These are phyloP conservation scores for Pseudochaenichthys georgianus DNA, from an alignment of 2,797 vertebrate species.

Conservation along the genomic window DNA sequence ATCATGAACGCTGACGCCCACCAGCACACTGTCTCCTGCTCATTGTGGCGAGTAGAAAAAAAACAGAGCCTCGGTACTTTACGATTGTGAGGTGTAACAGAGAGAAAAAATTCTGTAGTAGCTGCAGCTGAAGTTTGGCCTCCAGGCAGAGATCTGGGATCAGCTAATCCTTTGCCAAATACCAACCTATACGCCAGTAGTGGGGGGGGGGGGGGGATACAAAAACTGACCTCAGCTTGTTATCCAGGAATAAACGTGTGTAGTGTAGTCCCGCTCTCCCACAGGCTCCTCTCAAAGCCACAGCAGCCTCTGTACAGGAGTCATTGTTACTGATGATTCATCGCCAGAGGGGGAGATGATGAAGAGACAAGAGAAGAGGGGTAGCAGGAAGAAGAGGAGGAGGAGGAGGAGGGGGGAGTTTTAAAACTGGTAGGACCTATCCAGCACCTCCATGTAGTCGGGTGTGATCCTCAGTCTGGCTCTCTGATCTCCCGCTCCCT, in stretches of 20 bases:
- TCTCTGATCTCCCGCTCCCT: constrained; percentile 91
- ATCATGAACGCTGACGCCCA: constrained; percentile 60
- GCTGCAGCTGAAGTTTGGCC: constrained; percentile 73
- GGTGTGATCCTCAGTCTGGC: constrained; percentile 97
- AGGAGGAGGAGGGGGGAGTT: constrained; percentile 12
- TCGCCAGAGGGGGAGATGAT: constrained; percentile 65
- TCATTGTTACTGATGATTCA: constrained; percentile 79
- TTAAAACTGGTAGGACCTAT: constrained; percentile 98
- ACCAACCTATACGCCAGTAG: constrained; percentile 66
- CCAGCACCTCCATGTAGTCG: constrained; percentile 99
- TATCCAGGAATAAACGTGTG: constrained; percentile 78
- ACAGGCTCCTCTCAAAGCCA: constrained; percentile 71
- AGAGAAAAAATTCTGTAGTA: constrained; percentile 49
- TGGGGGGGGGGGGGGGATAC: constrained; percentile 53
- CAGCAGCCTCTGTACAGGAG: constrained; percentile 74
- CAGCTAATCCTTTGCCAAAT: constrained; percentile 73
- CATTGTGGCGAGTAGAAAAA: constrained; percentile 58
- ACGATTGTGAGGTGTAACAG: constrained; percentile 47
- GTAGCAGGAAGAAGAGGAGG: constrained; percentile 38
- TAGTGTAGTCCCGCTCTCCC: constrained; percentile 70
- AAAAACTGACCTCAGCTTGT: constrained; percentile 76
- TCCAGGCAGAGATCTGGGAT: constrained; percentile 74
- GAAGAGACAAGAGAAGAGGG: constrained; percentile 62
- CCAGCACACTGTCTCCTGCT: constrained; percentile 40
- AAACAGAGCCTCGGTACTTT: constrained; percentile 56